Evolutionary conservation across 2,797 vertebrate species (phyloP), one percentile per base, ranked within the genome.

Genomic region (Hydrophis major): DNA sequence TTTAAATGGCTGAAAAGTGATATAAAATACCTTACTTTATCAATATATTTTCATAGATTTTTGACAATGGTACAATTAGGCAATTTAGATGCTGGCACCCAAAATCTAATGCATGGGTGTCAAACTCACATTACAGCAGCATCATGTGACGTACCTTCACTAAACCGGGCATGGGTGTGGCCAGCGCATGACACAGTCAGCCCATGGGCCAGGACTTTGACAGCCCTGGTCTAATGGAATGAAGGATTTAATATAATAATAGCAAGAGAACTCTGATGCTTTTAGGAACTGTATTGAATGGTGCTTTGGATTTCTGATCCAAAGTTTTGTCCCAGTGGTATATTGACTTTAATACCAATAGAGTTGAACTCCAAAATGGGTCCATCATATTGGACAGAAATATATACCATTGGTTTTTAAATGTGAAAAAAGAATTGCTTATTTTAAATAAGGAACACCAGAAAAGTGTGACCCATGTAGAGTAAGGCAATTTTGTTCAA

Each of bases 381-480:
- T 50, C 4, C 74, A 25, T 25, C 1, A 18, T 87, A 50, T 60
- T 66, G n/a, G 28, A 66, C 63, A 66, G 11, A 66, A 13, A 28
- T 66, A 66, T n/a, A 66, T 66, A n/a, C 12, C 28, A n/a, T 66
- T 13, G n/a, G 63, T 13, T 66, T 66, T 66, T 66, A 66, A 86
- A 87, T 55, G 88, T 0, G 8, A 86, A 22, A 1, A 53, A 92
- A 87, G 25, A 60, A 42, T 42, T 42, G 42, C 42, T 42, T 42
- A 22, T 61, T 93, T 93, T 88, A 92, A 92, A 91, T 61, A 10
- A 69, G 63, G 94, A 94, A 89, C 61, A 94, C 2, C 92, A 88
- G 4, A 2, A 16, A 20, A 42, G 91, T 4, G 66, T 6, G 0
- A 32, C 20, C 0, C 8, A 0, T 47, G 6, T 6, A 14, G 0